These are phyloP conservation scores for Alitta virens DNA, from an alignment of 2,888 invertebrate genomes.

Conservation along the genomic window DNA sequence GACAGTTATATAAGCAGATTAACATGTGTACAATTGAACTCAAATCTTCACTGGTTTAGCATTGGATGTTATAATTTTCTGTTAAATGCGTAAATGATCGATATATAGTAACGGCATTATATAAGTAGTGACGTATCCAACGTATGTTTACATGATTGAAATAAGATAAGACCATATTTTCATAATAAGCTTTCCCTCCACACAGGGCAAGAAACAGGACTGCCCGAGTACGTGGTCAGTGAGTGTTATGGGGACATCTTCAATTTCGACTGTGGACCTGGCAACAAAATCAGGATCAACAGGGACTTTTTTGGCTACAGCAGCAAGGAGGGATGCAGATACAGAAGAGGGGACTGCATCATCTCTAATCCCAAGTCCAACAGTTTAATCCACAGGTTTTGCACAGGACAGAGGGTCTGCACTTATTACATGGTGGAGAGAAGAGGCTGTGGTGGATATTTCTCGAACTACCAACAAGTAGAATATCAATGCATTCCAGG, in stretches of 20 bases:
- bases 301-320: conserved; percentile 47
- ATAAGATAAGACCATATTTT: background rate
- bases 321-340: conserved; percentile 32
- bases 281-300: conserved; percentile 44
- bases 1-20: too few relatives aligned
- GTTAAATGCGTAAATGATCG: too few relatives aligned
- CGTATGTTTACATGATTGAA: too few relatives aligned
- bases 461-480: conserved; percentile 48
- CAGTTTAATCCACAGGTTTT: conserved; percentile 36
- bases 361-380: conserved; percentile 31
- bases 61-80: too few relatives aligned
- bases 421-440: conserved; percentile 36
- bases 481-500: conserved; percentile 50
- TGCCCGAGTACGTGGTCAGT: conserved; percentile 24
- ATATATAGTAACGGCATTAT: too few relatives aligned
- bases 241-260: conserved; percentile 31
- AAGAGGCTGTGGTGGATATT: conserved; percentile 19
- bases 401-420: conserved; percentile 43
- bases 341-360: conserved; percentile 21
- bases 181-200: background rate
- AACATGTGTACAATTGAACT: too few relatives aligned
- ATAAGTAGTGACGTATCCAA: too few relatives aligned
- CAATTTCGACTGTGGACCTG: conserved; percentile 40
- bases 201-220: conserved; percentile 6
- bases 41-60: too few relatives aligned